Evolutionary conservation across 53 echinoderm and acorn worm species (phyloP).

Genomic region (Actinopyga echinites): DNA sequence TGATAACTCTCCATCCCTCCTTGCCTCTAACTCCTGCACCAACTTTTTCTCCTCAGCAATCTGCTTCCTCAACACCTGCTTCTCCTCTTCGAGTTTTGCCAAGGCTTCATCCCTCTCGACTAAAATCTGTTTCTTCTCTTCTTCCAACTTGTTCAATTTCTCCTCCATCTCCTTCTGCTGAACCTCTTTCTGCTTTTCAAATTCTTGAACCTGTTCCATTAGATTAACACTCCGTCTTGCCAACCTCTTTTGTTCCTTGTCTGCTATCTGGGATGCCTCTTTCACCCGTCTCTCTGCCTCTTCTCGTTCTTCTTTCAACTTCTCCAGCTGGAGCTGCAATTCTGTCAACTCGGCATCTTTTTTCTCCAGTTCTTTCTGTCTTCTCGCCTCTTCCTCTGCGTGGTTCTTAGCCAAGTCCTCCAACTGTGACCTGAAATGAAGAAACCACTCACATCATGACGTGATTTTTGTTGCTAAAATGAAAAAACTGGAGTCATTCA

Average conservation of each 20-base stretch:
- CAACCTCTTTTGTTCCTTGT: slow-evolving; percentile 65
- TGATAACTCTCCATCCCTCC: slow-evolving; percentile 39
- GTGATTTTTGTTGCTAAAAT: too few species aligned
- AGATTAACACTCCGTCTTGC: slow-evolving; percentile 70
- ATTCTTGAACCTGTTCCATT: slow-evolving; percentile 76
- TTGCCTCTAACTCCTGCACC: slow-evolving; percentile 50
- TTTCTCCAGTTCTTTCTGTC: slow-evolving; percentile 52
- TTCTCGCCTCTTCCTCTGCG: slow-evolving; percentile 55
- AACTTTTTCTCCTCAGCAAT: slow-evolving; percentile 28
- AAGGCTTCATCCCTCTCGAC: slow-evolving; percentile 39
- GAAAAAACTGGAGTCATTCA: too few species aligned
- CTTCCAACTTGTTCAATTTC: slow-evolving; percentile 56
- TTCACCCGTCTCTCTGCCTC: slow-evolving; percentile 71
- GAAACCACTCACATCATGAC: too few species aligned
- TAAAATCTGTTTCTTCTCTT: slow-evolving; percentile 50
- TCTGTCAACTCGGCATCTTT: slow-evolving; percentile 56
- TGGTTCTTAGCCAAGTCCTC: slow-evolving; percentile 67
- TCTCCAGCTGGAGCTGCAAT: slow-evolving; percentile 61
- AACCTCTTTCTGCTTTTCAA: slow-evolving; percentile 65
- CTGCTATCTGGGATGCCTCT: neutral
- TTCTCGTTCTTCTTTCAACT: slow-evolving; percentile 13
- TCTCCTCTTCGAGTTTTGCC: slow-evolving; percentile 57
- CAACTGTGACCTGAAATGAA: slow-evolving; percentile 57
- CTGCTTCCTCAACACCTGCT: slow-evolving; percentile 10
- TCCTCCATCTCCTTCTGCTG: slow-evolving; percentile 67